These are phyloP conservation scores for Nymphalis io DNA, from an alignment of 1,140 invertebrate species.

Conservation along the genomic window DNA sequence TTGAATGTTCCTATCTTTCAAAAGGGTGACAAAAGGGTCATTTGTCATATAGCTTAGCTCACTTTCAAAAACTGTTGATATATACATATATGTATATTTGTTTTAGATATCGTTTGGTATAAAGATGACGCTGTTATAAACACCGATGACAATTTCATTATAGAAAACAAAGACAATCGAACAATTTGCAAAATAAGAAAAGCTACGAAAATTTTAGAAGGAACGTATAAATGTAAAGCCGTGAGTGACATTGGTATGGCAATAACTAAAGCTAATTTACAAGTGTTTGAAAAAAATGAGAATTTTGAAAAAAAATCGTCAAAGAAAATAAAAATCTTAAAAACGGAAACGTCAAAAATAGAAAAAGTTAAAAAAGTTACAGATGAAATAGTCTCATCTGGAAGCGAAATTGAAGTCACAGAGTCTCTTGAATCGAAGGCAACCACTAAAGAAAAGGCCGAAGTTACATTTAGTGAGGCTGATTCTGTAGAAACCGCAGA, in stretches of 20 bases:
- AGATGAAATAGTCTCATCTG: slow-evolving; percentile 31
- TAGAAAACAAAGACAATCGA: slow-evolving; percentile 88
- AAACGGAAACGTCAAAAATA: slow-evolving; percentile 46
- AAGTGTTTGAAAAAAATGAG: slow-evolving; percentile 50
- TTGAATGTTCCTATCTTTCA: too few species aligned
- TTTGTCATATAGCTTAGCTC: too few species aligned
- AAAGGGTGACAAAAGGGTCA: too few species aligned
- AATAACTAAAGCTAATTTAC: slow-evolving; percentile 89
- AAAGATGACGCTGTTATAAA: slow-evolving; percentile 90
- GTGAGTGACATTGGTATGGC: slow-evolving; percentile 90
- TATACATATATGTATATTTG: slow-evolving; percentile 6
- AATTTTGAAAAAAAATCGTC: slow-evolving; percentile 32
- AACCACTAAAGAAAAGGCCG: slow-evolving; percentile 72
- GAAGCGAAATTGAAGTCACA: slow-evolving; percentile 36
- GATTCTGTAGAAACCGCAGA: slow-evolving; percentile 83
- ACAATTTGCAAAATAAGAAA: slow-evolving; percentile 87
- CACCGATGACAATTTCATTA: slow-evolving; percentile 85
- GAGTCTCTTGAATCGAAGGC: slow-evolving; percentile 38
- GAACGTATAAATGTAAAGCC: slow-evolving; percentile 93
- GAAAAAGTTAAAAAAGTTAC: slow-evolving; percentile 39
- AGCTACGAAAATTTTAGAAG: slow-evolving; percentile 86
- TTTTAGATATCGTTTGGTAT: slow-evolving; percentile 92
- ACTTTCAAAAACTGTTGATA: slow-evolving; percentile 40
- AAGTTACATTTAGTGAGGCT: slow-evolving; percentile 80
- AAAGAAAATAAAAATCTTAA: slow-evolving; percentile 42